phyloP scores from a whole-genome alignment of 2,888 invertebrate species.

The Pseudococcus jackbeardsleyi region DNA sequence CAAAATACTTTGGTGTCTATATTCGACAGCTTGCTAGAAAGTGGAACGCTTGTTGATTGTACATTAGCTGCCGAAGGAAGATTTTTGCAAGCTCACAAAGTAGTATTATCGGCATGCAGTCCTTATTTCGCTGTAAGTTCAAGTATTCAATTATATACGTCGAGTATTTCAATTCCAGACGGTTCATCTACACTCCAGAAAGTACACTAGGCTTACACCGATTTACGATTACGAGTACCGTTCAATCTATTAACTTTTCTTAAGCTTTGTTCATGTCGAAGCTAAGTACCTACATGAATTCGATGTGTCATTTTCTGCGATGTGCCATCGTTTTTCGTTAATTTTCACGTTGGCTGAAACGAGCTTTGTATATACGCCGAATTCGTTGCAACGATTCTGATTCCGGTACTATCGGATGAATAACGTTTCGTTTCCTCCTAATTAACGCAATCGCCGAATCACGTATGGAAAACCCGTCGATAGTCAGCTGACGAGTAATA shows the following conservation, averaged over 20 bases:
- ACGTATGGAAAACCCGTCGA: not conserved
- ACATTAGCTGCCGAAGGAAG: slow-evolving; percentile 93
- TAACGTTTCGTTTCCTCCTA: not conserved
- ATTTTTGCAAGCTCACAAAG: slow-evolving; percentile 92
- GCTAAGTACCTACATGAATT: not conserved
- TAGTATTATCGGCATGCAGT: slow-evolving; percentile 84
- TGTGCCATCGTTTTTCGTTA: not conserved
- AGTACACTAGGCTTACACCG: slow-evolving; percentile 11
- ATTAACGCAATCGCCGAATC: not conserved
- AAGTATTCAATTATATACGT: slow-evolving; percentile 49
- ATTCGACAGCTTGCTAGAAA: slow-evolving; percentile 90
- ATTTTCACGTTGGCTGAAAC: not conserved
- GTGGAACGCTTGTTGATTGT: slow-evolving; percentile 92
- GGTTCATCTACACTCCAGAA: not conserved
- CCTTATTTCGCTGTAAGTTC: slow-evolving; percentile 70
- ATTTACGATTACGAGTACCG: not conserved
- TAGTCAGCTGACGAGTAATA: not conserved
- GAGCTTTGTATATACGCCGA: not conserved
- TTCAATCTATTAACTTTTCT: not conserved
- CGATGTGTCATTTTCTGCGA: not conserved
- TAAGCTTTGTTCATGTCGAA: not conserved
- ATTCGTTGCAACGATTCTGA: not conserved
- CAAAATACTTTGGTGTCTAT: slow-evolving; percentile 91
- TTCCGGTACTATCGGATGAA: not conserved
- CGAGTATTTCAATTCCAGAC: slow-evolving; percentile 5